Conservation (phyloP, 2,888 invertebrate species). For the Hesperia comma region DNA sequence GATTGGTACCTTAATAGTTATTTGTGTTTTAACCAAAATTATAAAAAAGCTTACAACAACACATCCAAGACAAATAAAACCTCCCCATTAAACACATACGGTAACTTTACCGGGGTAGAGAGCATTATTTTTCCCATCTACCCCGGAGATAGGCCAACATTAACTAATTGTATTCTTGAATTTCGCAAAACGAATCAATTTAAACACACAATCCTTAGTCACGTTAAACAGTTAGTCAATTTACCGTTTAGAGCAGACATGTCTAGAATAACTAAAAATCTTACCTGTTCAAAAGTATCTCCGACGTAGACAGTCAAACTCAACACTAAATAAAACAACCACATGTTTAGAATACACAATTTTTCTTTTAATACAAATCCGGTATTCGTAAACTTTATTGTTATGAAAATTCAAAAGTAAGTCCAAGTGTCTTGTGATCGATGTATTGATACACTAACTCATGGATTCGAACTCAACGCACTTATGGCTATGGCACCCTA, state of each 20-base stretch:
- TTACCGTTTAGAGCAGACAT: neutral
- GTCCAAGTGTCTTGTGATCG: conserved; percentile 62
- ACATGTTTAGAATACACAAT: conserved; percentile 52
- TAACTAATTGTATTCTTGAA: neutral
- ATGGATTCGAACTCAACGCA: conserved; percentile 65
- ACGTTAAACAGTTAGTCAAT: neutral
- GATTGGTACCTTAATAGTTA: no score
- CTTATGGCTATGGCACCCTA: conserved; percentile 64
- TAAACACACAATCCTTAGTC: neutral
- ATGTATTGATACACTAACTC: conserved; percentile 77
- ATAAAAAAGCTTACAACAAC: no score
- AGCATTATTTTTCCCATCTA: no score
- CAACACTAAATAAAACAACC: conserved; percentile 57
- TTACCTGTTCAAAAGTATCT: conserved; percentile 58
- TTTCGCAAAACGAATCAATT: neutral
- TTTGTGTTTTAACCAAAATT: no score
- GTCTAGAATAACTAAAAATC: conserved; percentile 40
- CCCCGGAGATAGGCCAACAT: neutral
- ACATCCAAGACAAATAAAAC: no score
- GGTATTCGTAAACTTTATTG: conserved; percentile 36
- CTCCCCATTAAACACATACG: no score
- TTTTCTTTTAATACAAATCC: conserved; percentile 25
- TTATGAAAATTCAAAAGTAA: conserved; percentile 40
- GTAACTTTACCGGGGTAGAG: no score
- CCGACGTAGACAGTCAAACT: conserved; percentile 51